phyloP scores from a whole-genome alignment of 2,113 vertebrate genomes.

The Ictalurus furcatus region DNA sequence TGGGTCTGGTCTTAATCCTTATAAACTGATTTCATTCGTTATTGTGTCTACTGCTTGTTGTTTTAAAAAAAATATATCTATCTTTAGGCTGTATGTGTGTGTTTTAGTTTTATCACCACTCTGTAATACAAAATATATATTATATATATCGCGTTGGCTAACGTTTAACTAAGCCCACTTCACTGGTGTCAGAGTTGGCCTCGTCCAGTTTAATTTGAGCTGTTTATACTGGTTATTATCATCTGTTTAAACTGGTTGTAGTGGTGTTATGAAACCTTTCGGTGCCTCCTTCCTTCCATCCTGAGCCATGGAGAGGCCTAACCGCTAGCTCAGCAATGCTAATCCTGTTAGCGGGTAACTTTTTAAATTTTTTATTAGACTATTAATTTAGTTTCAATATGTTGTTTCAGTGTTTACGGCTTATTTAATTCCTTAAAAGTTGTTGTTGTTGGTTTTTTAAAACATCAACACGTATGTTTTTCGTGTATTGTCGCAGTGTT shows the following conservation, averaged over 20 bases:
- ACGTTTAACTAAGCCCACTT: not conserved
- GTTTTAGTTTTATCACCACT: too few species aligned
- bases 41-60: not conserved
- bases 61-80: not conserved
- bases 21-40: not conserved
- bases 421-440: not conserved
- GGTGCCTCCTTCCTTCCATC: constrained; percentile 60
- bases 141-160: not conserved
- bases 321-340: constrained; percentile 7
- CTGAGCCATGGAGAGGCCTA: constrained; percentile 61
- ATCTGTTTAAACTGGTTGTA: not conserved
- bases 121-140: too few species aligned
- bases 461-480: too few species aligned
- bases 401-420: too few species aligned
- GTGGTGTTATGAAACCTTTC: constrained; percentile 63
- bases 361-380: not conserved
- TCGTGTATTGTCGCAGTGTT: not conserved
- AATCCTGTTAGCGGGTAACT: not conserved
- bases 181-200: not conserved
- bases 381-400: too few species aligned
- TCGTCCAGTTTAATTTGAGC: too few species aligned
- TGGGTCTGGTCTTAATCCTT: not conserved
- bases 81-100: not conserved
- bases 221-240: not conserved
- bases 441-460: not conserved